Base-by-base conservation (phyloP, 2,113 vertebrate genomes). In the Xenus cinereus region DNA sequence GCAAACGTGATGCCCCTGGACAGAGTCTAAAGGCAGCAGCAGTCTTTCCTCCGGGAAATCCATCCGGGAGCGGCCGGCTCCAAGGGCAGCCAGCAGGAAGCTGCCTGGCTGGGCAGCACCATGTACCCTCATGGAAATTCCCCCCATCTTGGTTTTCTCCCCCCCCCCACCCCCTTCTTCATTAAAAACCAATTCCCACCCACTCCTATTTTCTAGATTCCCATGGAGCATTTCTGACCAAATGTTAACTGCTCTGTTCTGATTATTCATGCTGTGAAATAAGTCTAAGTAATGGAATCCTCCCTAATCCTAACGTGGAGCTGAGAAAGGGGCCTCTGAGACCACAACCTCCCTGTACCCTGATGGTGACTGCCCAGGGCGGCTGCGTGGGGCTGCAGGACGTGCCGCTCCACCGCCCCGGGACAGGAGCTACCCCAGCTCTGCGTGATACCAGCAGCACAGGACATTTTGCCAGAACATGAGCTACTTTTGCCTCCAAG, bases 141-240 rank as follows among this genome's bases (percentile, higher is more conserved):
- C 9, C 27, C 27, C 8, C 1, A 1, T 0, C 2, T 1, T 6
- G 22, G 48, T 11, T 33, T 45, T 32, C 30, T 26, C 33, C 10
- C 35, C 19, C 51, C 2, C 9, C 23, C n/a, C n/a, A n/a, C 39
- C 14, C 41, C 41, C 24, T 27, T 32, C 28, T 60, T 26, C 26
- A 43, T 39, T 13, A 23, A 41, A 17, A 35, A 14, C 4, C 3
- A n/a, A 53, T 24, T 72, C 28, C 48, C 12, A 73, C 16, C 12
- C 21, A 46, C 19, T 54, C 41, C 57, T 33, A 6, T 56, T 32
- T 69, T 57, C 17, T 6, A 56, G 15, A 71, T 17, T 62, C 28
- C 11, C 53, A 68, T 10, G 30, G 90, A 90, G 45, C 19, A 2
- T 43, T 93, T 75, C 45, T 46, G 24, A 76, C 20, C 30, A 67